A percentile compares a stretch with the other conserved stretches of the same genome.
Conservation (phyloP, 2,113 vertebrate species). For the Cavia aperea region DNA sequence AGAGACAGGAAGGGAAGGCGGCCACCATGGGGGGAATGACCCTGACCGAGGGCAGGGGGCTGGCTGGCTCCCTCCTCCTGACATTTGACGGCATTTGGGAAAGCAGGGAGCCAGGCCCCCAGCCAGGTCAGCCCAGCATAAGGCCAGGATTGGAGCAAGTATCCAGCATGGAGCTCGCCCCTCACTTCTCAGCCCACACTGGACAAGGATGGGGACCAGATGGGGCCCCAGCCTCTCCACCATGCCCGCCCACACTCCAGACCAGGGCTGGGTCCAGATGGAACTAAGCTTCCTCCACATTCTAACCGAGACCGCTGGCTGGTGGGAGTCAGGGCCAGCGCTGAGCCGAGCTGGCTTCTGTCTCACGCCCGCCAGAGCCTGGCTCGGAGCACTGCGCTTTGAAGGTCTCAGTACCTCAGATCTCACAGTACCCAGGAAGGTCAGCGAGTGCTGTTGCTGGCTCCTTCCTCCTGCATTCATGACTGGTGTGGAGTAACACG, state of each 20-base stretch:
- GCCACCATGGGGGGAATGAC: too few relatives aligned
- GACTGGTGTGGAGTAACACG: not conserved
- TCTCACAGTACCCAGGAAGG: not conserved
- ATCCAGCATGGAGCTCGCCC: fast-evolving
- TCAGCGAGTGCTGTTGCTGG: not conserved
- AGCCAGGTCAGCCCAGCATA: too few relatives aligned
- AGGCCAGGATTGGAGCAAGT: not conserved
- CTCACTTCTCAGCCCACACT: not conserved
- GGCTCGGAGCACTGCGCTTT: fast-evolving
- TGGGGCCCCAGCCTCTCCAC: not conserved
- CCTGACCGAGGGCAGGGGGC: not conserved
- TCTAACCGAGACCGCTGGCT: not conserved
- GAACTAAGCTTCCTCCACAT: not conserved
- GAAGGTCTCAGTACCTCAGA: too few relatives aligned
- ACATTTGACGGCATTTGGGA: fast-evolving
- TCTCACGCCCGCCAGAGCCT: not conserved
- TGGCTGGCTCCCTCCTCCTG: fast-evolving
- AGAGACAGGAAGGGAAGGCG: not conserved
- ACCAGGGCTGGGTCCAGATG: not conserved
- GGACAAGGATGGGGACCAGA: not conserved
- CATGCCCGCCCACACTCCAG: not conserved
- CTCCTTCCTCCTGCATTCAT: not conserved
- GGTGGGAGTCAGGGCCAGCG: not conserved
- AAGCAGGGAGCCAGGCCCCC: not conserved
- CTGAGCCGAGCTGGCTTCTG: not conserved